Evolutionary conservation across 2,888 invertebrate genomes (phyloP), one percentile per base, ranked within the genome.

Genomic region (Dascillus cervinus): DNA sequence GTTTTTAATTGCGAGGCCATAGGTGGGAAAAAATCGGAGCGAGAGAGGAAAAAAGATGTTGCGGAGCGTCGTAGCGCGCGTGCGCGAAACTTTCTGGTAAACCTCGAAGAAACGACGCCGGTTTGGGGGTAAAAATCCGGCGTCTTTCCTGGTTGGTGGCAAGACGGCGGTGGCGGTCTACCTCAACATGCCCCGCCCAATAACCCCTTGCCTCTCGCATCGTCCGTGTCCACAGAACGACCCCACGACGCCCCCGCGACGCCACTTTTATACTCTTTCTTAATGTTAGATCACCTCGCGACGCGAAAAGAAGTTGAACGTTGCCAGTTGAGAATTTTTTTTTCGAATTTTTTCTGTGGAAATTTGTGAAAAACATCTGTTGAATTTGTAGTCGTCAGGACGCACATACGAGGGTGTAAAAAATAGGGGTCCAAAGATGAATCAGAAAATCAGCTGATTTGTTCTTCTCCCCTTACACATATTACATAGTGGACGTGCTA

Each of bases 131-230:
- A 65, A 66, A 66, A 66, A 66, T 65, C 65, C 64, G 61, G 61
- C 65, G 66, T 65, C 66, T 65, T 65, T 65, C 65, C 65, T 65
- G 65, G 65, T 66, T 65, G 65, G 65, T 57, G 65, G 64, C 64
- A 50, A 51, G 60, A 58, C 62, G 61, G 63, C 61, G 63, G 64
- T 62, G 64, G 64, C 65, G 65, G 65, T 64, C 62, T 62, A 66
- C 66, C 66, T 65, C 66, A 66, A 66, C 65, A 66, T 52, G 65
- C 64, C 60, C 64, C 66, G 66, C 64, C 65, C 51, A 53, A 49
- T 46, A 42, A 52, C 56, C 53, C 52, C 55, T 43, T 46, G 50
- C 49, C 48, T 50, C 48, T 50, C 52, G 53, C 54, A 50, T 36
- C 42, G 41, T 37, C 38, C 22, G 21, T 22, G 36, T 40, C 37